Percentiles rank a stretch among this genome's conserved stretches.
These are phyloP conservation scores for Amblyopsis rosae DNA, from an alignment of 2,113 vertebrate genomes.

Conservation along the genomic window DNA sequence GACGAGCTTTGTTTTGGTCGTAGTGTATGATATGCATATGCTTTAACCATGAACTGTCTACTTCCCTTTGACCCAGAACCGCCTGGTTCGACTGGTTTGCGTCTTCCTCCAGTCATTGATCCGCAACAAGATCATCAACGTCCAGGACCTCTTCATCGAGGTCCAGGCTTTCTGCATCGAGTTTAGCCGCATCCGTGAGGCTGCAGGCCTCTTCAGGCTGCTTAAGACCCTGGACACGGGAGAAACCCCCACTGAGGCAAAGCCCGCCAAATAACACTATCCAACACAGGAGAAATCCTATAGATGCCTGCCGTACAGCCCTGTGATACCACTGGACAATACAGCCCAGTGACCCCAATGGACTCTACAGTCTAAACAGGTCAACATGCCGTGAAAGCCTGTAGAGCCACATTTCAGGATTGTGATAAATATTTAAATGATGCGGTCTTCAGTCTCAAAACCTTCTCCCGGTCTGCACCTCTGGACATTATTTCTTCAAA, in stretches of 20 bases:
- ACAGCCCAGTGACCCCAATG: too few species aligned
- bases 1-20: too few species aligned
- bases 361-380: too few species aligned
- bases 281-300: not conserved
- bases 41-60: not conserved
- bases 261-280: conserved; percentile 80
- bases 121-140: conserved; percentile 98
- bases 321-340: not conserved
- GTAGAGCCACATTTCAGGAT: too few species aligned
- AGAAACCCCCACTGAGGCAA: conserved; percentile 87
- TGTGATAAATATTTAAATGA: too few species aligned
- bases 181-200: conserved; percentile 97
- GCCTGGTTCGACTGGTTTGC: conserved; percentile 95
- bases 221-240: conserved; percentile 96
- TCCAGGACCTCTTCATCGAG: conserved; percentile 99
- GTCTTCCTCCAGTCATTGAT: conserved; percentile 98
- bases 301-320: conserved; percentile 34
- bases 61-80: conserved; percentile 81
- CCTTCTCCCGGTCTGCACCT: too few species aligned
- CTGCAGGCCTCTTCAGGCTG: conserved; percentile 93
- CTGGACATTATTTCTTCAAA: too few species aligned
- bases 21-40: too few species aligned
- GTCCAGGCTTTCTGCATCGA: conserved; percentile 99
- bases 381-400: too few species aligned
- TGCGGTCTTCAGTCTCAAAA: too few species aligned